Evolutionary conservation across 2,888 invertebrate genomes (phyloP).

Genomic region (Tenthredo notha): DNA sequence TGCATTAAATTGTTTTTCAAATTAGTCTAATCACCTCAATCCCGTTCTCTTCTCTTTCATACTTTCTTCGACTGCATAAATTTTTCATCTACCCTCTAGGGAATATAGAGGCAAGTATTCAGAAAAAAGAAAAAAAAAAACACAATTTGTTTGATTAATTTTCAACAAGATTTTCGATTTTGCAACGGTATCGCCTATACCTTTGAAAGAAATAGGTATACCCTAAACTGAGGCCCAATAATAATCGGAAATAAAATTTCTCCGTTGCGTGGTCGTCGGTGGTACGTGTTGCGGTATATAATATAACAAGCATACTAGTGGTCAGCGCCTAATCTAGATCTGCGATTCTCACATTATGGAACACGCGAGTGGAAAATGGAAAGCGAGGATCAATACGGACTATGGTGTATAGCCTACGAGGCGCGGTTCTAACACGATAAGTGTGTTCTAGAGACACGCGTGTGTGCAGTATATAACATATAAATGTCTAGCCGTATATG

Average conservation of each 20-base stretch:
- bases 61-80: neutral
- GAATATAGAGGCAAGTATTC: no score
- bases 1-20: neutral
- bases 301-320: conserved; percentile 12
- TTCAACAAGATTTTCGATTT: no score
- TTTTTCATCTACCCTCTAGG: neutral
- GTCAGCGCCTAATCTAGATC: conserved; percentile 47
- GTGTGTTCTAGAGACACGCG: neutral
- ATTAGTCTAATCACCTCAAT: neutral
- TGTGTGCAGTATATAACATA: neutral
- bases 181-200: neutral
- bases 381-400: conserved; percentile 37
- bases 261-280: neutral
- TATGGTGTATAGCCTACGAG: conserved; percentile 9
- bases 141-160: no score
- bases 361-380: conserved; percentile 51
- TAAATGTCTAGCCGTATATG: neutral
- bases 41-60: neutral
- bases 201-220: neutral
- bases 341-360: conserved; percentile 42
- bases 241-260: neutral
- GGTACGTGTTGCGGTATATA: neutral
- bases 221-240: neutral
- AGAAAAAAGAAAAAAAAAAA: neutral
- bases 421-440: conserved; percentile 7